Percentiles rank a stretch among this genome's conserved stretches.
Conservation (phyloP, 2,797 vertebrate species). For the Prionace glauca region DNA sequence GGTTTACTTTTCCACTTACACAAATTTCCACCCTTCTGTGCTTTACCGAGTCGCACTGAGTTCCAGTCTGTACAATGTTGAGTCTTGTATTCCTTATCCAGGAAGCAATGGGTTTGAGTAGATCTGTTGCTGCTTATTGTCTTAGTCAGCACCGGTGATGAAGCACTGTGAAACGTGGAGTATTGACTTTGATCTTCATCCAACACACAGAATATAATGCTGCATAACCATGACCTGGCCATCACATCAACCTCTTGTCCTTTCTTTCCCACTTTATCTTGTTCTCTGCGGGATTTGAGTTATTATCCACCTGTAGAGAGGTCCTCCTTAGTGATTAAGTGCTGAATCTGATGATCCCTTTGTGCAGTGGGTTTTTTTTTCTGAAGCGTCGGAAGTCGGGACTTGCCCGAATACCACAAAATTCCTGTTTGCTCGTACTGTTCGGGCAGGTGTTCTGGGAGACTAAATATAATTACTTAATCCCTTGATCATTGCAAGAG, state of each 20-base stretch:
- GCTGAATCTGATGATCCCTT: constrained; percentile 2
- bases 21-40: background rate
- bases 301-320: background rate
- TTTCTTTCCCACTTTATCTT: constrained; percentile 15
- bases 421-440: background rate
- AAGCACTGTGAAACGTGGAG: background rate
- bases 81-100: background rate
- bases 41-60: background rate
- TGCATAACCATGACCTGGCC: background rate
- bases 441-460: background rate
- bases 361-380: background rate
- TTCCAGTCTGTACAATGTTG: background rate
- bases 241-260: background rate
- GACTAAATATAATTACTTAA: background rate
- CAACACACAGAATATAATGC: background rate
- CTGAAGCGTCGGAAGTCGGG: background rate
- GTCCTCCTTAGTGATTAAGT: background rate
- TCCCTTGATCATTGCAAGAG: background rate
- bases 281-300: background rate
- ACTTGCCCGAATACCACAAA: background rate
- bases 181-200: background rate
- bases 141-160: background rate
- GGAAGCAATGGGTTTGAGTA: background rate
- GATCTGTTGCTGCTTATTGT: background rate
- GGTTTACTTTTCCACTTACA: background rate